Percentiles rank a stretch among this genome's conserved stretches.
Conservation (phyloP, 2,888 invertebrate genomes). For the Mamestra brassicae region DNA sequence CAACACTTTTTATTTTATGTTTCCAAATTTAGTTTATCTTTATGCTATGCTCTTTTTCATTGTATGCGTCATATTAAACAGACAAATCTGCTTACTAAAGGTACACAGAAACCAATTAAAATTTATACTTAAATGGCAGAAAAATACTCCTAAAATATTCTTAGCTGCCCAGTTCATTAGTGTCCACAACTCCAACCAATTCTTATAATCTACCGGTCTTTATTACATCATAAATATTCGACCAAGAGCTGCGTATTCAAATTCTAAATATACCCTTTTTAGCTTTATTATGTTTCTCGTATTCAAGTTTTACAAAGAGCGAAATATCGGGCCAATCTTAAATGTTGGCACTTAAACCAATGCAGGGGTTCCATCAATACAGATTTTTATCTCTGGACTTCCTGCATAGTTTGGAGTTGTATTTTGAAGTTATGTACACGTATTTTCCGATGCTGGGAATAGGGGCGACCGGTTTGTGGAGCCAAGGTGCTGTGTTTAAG, state of each 20-base stretch:
- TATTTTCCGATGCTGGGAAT: constrained; percentile 32
- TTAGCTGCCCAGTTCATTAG: constrained; percentile 14
- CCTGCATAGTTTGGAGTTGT: constrained; percentile 51
- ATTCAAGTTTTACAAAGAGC: constrained; percentile 53
- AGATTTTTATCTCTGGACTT: constrained; percentile 65
- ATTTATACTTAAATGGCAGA: neutral
- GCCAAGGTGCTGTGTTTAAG: constrained; percentile 11
- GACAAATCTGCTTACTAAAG: too few relatives aligned
- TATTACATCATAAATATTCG: constrained; percentile 26
- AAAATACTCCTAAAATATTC: constrained; percentile 16
- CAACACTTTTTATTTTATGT: neutral
- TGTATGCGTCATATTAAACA: too few relatives aligned
- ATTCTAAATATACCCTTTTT: constrained; percentile 44
- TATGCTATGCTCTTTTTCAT: neutral
- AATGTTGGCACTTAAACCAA: constrained; percentile 60
- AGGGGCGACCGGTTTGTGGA: neutral
- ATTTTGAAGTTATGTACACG: constrained; percentile 49
- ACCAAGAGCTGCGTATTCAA: constrained; percentile 18
- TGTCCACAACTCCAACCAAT: constrained; percentile 6
- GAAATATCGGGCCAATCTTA: constrained; percentile 61
- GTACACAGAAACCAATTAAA: neutral
- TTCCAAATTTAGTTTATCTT: neutral
- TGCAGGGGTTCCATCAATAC: constrained; percentile 61
- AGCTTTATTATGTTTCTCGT: constrained; percentile 52
- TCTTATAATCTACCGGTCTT: constrained; percentile 24